A percentile compares a stretch with the other conserved stretches of the same genome.
phyloP scores from a whole-genome alignment of 2,113 vertebrate genomes.

The Mustelus asterias region DNA sequence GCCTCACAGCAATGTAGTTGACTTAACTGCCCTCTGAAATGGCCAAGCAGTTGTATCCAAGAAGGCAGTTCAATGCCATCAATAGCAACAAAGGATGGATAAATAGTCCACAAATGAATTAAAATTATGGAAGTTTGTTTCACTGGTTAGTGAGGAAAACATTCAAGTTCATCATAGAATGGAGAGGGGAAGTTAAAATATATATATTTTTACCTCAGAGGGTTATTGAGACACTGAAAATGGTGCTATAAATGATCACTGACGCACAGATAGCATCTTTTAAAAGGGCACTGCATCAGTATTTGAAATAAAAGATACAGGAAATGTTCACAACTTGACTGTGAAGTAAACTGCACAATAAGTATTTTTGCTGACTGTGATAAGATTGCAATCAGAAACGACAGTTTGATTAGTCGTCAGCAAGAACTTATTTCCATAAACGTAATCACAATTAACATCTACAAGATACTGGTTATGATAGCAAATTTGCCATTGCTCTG shows the following conservation, averaged over 20 bases:
- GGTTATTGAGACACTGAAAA: neutral
- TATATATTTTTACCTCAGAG: neutral
- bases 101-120: neutral
- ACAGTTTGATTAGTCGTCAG: neutral
- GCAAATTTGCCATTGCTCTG: neutral
- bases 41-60: neutral
- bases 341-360: no score
- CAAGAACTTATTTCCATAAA: neutral
- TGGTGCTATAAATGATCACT: neutral
- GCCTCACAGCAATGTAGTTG: no score
- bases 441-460: neutral
- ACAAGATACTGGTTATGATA: neutral
- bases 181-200: neutral
- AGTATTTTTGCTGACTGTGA: no score
- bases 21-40: no score
- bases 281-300: neutral
- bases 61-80: neutral
- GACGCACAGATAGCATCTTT: neutral
- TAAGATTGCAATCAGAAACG: neutral
- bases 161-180: neutral
- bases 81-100: neutral
- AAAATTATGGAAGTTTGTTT: neutral
- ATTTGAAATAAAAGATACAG: neutral
- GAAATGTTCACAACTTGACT: neutral
- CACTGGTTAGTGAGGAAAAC: neutral